Percentiles rank a stretch among this genome's conserved stretches.
phyloP scores from a whole-genome alignment of 1,140 invertebrate genomes.

The Uloborus diversus region DNA sequence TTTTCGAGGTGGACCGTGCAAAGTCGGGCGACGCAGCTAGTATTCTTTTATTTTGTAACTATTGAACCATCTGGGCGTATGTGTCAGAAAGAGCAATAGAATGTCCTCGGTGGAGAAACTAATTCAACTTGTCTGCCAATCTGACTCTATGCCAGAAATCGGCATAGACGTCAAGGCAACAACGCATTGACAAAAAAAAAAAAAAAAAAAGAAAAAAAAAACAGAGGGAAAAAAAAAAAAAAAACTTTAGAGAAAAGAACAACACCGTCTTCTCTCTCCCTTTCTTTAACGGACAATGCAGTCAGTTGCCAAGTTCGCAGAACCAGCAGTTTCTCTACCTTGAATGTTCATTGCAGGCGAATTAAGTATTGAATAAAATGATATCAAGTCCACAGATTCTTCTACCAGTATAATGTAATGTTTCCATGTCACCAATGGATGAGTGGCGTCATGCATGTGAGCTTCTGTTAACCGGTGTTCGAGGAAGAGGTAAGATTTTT shows the following conservation, averaged over 20 bases:
- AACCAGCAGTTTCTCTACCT: not conserved
- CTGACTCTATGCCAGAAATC: slow-evolving; percentile 41
- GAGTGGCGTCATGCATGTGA: too few relatives aligned
- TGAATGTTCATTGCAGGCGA: too few relatives aligned
- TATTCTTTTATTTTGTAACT: too few relatives aligned
- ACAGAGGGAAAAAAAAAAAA: slow-evolving; percentile 1
- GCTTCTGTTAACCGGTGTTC: too few relatives aligned
- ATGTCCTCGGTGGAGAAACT: slow-evolving; percentile 18
- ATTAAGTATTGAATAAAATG: too few relatives aligned
- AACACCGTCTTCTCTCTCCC: slow-evolving; percentile 9
- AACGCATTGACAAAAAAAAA: not conserved
- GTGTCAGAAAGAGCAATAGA: slow-evolving; percentile 23
- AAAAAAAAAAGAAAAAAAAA: slow-evolving; percentile 18
- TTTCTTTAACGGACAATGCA: slow-evolving; percentile 29
- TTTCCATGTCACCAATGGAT: too few relatives aligned
- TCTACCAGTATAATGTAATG: too few relatives aligned
- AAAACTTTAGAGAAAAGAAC: slow-evolving; percentile 2
- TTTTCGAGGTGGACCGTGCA: too few relatives aligned
- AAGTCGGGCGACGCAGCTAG: too few relatives aligned
- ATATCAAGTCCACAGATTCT: too few relatives aligned
- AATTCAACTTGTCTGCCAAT: slow-evolving; percentile 38
- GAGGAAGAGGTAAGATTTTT: too few relatives aligned
- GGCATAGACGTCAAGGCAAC: slow-evolving; percentile 38
- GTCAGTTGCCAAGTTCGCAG: not conserved
- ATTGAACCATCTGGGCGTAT: slow-evolving; percentile 1